phyloP scores from a whole-genome alignment of 2,113 vertebrate genomes.

The Amphiprion ocellaris region DNA sequence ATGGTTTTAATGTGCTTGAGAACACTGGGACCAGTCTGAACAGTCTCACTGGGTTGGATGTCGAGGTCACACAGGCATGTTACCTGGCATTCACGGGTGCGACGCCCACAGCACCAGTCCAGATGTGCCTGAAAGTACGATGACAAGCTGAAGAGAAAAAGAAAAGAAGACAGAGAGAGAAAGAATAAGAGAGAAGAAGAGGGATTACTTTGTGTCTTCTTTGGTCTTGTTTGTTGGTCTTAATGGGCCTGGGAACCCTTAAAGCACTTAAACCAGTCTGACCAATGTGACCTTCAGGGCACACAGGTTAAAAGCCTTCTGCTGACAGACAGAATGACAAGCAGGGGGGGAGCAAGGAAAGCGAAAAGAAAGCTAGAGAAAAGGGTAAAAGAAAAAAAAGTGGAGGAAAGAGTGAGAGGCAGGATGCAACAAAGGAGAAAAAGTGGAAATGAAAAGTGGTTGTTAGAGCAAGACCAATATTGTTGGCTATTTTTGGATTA shows the following conservation, averaged over 20 bases:
- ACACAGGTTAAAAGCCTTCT: constrained; percentile 77
- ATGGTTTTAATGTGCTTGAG: constrained; percentile 68
- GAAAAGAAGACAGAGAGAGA: constrained; percentile 17
- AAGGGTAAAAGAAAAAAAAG: not conserved
- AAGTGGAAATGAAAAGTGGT: no score
- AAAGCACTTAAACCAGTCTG: constrained; percentile 78
- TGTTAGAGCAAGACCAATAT: no score
- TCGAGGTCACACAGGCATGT: constrained; percentile 39
- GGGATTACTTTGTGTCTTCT: constrained; percentile 65
- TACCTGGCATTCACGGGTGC: constrained; percentile 44
- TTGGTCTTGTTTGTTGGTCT: constrained; percentile 77
- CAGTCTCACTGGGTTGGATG: constrained; percentile 36
- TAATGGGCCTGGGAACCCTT: constrained; percentile 81
- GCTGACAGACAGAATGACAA: constrained; percentile 70
- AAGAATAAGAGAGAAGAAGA: not conserved
- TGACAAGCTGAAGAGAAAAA: constrained; percentile 32
- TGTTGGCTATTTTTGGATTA: no score
- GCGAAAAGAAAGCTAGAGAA: not conserved
- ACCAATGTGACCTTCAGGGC: constrained; percentile 72
- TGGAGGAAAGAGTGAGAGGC: not conserved
- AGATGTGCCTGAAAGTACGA: constrained; percentile 47
- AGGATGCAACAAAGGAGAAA: no score
- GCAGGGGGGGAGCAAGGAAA: not conserved
- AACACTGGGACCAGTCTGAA: constrained; percentile 65
- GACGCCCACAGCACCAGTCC: constrained; percentile 28